These are phyloP conservation scores for Montipora capitata DNA, from an alignment of 92 coral and sea anemone species.

Conservation along the genomic window DNA sequence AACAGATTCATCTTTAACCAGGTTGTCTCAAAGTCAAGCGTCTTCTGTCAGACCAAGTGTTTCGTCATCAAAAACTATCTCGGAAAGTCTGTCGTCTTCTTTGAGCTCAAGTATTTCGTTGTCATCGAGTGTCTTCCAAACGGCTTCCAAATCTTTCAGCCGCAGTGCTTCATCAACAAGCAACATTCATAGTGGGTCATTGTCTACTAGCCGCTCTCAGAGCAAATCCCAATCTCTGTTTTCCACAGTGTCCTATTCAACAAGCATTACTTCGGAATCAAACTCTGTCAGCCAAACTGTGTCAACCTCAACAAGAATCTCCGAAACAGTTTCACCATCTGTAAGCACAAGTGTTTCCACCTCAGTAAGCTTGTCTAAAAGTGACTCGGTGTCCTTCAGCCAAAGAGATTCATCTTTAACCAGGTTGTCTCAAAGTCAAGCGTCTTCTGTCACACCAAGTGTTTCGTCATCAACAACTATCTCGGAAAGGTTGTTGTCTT, in stretches of 20 bases:
- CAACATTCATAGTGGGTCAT: neutral
- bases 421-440: too few relatives aligned
- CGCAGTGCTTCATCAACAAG: neutral
- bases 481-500: too few relatives aligned
- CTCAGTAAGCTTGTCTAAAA: neutral
- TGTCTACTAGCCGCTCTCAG: neutral
- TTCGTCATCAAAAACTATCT: neutral
- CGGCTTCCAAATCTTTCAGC: neutral
- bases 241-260: neutral
- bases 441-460: too few relatives aligned
- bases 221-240: neutral
- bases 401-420: neutral
- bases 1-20: too few relatives aligned
- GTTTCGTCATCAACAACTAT: too few relatives aligned
- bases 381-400: neutral
- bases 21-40: neutral
- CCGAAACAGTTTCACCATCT: neutral
- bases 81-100: neutral
- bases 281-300: neutral
- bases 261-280: neutral
- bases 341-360: neutral
- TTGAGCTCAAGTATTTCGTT: neutral
- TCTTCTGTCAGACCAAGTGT: neutral
- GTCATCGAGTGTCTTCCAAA: too few relatives aligned
- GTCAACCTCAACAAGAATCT: too few relatives aligned